Percentiles rank a stretch among this genome's conserved stretches.
phyloP scores from a whole-genome alignment of 2,888 invertebrate genomes.

The Napeogenes inachia region DNA sequence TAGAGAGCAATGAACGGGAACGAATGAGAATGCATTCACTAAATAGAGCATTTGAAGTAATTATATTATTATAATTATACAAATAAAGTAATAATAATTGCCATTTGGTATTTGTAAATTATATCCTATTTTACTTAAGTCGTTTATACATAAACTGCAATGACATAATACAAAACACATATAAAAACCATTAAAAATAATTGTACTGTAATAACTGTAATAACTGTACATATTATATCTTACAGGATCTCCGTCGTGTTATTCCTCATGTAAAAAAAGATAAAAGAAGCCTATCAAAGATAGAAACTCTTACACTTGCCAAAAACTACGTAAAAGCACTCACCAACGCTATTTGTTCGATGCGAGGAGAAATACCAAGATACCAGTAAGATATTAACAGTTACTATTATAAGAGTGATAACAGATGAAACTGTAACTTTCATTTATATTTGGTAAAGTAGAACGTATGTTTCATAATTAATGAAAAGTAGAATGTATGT shows the following conservation, averaged over 20 bases:
- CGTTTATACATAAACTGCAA: too few species aligned
- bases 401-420: neutral
- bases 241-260: constrained; percentile 87
- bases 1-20: constrained; percentile 94
- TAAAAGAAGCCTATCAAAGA: constrained; percentile 89
- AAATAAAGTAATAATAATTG: neutral
- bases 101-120: too few species aligned
- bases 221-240: constrained; percentile 29
- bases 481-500: too few species aligned
- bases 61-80: constrained; percentile 23
- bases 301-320: constrained; percentile 91
- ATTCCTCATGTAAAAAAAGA: constrained; percentile 92
- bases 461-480: too few species aligned
- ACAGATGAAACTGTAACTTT: too few species aligned
- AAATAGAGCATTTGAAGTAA: constrained; percentile 93
- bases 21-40: constrained; percentile 95
- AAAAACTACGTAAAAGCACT: constrained; percentile 94
- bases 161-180: too few species aligned
- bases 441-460: too few species aligned
- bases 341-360: constrained; percentile 89
- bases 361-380: constrained; percentile 80
- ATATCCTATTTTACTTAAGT: too few species aligned
- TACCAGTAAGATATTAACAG: constrained; percentile 57
- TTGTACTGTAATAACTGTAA: too few species aligned
- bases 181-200: too few species aligned